These are phyloP conservation scores for Melinaea marsaeus DNA, from an alignment of 2,888 invertebrate genomes.

Conservation along the genomic window DNA sequence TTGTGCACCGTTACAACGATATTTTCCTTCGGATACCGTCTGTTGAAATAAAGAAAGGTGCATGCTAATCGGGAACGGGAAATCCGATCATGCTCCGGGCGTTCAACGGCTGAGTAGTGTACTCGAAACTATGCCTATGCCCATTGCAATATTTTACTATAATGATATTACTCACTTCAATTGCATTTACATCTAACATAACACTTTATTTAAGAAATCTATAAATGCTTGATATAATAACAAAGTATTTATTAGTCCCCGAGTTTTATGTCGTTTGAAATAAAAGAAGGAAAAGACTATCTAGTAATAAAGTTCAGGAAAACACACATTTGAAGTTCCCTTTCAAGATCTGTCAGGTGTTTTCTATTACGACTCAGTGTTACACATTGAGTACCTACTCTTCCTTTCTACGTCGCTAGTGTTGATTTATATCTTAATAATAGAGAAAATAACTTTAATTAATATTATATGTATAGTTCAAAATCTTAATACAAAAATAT, in stretches of 20 bases:
- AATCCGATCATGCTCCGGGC: conserved; percentile 64
- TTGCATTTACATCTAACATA: no score
- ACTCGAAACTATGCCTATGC: conserved; percentile 39
- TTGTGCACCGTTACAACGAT: conserved; percentile 65
- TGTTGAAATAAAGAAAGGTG: conserved; percentile 67
- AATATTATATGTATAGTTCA: no score
- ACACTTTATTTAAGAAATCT: conserved; percentile 25
- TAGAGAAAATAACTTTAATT: background rate
- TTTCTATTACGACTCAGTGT: conserved; percentile 69
- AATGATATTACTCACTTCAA: conserved; percentile 24
- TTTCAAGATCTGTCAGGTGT: conserved; percentile 69
- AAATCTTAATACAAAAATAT: background rate
- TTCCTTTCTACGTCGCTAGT: conserved; percentile 67
- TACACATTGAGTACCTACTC: conserved; percentile 59
- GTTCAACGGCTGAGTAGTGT: conserved; percentile 40
- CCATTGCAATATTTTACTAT: conserved; percentile 41
- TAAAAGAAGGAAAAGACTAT: conserved; percentile 51
- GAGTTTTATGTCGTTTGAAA: conserved; percentile 53
- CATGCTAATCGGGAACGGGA: conserved; percentile 65
- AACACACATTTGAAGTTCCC: conserved; percentile 61
- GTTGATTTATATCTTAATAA: conserved; percentile 16
- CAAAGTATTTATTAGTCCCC: conserved; percentile 66
- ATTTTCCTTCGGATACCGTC: conserved; percentile 62
- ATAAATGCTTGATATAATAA: conserved; percentile 58
- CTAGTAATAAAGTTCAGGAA: conserved; percentile 37